Conservation (phyloP, 2,797 vertebrate species). For the Caiman crocodilus region DNA sequence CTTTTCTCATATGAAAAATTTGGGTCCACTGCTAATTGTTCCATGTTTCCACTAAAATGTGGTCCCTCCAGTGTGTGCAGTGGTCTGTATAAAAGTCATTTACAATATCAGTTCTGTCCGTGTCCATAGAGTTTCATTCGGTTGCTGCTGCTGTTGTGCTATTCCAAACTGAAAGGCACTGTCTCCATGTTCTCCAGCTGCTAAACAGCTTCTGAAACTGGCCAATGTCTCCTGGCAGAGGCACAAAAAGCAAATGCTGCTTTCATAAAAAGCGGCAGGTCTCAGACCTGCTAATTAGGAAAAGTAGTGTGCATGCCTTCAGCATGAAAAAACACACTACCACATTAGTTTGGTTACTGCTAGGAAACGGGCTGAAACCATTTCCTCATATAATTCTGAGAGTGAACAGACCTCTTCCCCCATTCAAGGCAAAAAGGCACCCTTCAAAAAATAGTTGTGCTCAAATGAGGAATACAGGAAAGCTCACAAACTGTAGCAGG, state of each 20-base stretch:
- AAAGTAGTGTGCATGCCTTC: fast-evolving
- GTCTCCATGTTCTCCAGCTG: neutral
- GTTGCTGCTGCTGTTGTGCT: neutral
- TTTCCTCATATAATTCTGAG: too few relatives aligned
- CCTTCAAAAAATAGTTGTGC: too few relatives aligned
- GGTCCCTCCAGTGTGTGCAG: neutral
- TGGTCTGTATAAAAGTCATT: fast-evolving
- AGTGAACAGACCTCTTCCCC: too few relatives aligned
- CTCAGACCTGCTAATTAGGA: neutral
- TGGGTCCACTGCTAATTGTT: neutral
- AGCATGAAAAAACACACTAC: neutral
- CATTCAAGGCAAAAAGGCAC: too few relatives aligned
- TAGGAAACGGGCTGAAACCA: neutral
- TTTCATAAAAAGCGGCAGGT: neutral
- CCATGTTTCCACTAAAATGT: neutral
- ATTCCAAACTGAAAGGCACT: too few relatives aligned
- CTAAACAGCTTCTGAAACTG: neutral
- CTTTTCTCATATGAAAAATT: neutral
- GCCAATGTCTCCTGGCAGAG: neutral
- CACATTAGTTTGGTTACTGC: neutral
- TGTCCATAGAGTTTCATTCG: neutral
- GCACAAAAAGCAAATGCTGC: neutral
- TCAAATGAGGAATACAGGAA: too few relatives aligned
- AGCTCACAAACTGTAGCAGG: too few relatives aligned
- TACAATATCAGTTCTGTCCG: fast-evolving